Conservation (phyloP, 1,140 invertebrate genomes). For the Nasonia giraulti region DNA sequence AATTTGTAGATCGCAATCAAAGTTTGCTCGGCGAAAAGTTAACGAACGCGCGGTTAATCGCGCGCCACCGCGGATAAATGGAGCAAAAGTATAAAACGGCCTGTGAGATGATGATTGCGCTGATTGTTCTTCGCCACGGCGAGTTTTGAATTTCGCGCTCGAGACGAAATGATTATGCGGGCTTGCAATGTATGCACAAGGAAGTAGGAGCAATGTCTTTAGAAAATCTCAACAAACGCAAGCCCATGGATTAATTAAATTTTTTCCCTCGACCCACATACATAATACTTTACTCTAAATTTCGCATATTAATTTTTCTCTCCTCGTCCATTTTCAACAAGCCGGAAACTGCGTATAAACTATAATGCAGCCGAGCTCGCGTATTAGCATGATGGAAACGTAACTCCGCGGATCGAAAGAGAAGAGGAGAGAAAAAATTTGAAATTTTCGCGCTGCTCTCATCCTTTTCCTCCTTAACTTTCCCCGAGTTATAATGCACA, state of each 20-base stretch:
- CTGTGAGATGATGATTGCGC: no score
- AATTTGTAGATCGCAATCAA: conserved; percentile 33
- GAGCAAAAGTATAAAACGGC: neutral
- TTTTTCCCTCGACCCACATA: neutral
- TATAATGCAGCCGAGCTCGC: neutral
- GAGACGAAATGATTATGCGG: neutral
- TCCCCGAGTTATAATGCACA: neutral
- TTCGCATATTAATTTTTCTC: neutral
- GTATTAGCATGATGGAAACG: neutral
- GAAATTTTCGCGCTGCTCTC: neutral
- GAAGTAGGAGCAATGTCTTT: neutral
- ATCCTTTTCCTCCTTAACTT: neutral
- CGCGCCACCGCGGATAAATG: neutral
- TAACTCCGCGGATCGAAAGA: neutral
- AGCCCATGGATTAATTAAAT: neutral
- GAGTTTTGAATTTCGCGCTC: neutral
- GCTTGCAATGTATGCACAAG: neutral
- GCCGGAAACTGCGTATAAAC: neutral
- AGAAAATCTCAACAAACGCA: neutral
- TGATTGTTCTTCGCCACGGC: neutral
- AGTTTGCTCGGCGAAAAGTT: neutral
- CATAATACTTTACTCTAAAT: neutral
- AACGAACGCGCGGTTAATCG: neutral
- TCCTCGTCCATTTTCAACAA: neutral
- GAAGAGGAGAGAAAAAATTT: neutral